Evolutionary conservation across 1,140 invertebrate species (phyloP).

Genomic region (Drosophila seguyi): DNA sequence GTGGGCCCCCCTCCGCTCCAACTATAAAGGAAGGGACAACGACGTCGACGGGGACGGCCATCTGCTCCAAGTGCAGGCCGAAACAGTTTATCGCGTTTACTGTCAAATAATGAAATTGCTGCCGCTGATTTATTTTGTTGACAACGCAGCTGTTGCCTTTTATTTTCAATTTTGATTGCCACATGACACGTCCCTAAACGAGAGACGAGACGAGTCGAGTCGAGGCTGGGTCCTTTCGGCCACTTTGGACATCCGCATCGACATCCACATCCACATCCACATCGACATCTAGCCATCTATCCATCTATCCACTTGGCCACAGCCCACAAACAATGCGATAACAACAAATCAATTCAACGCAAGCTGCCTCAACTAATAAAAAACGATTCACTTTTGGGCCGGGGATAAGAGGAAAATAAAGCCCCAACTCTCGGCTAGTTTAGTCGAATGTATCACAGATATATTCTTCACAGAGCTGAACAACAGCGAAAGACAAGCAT

Average conservation of each 20-base stretch:
- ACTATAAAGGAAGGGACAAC: constrained; percentile 24
- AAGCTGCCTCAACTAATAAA: constrained; percentile 83
- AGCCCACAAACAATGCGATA: constrained; percentile 74
- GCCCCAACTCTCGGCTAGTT: constrained; percentile 47
- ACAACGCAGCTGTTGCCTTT: constrained; percentile 81
- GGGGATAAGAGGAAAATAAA: constrained; percentile 8
- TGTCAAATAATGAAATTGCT: constrained; percentile 83
- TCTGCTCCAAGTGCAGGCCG: constrained; percentile 33
- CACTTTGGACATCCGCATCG: constrained; percentile 20
- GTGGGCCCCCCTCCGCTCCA: background rate
- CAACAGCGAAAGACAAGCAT: constrained; percentile 20
- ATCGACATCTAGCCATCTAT: constrained; percentile 10
- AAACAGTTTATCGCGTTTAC: constrained; percentile 83
- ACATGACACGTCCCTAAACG: constrained; percentile 54
- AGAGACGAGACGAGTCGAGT: constrained; percentile 2
- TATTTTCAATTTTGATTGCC: constrained; percentile 82
- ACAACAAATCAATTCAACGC: constrained; percentile 83
- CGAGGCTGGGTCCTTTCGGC: constrained; percentile 31
- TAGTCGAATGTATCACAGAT: constrained; percentile 31
- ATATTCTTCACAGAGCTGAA: constrained; percentile 16
- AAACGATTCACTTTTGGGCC: constrained; percentile 59
- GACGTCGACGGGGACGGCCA: constrained; percentile 1
- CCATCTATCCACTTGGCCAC: constrained; percentile 64
- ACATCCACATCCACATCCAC: constrained; percentile 16
- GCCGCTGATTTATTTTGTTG: constrained; percentile 82